Conservation (phyloP, 2,888 invertebrate species). For the Rhamphomyia laevipes region DNA sequence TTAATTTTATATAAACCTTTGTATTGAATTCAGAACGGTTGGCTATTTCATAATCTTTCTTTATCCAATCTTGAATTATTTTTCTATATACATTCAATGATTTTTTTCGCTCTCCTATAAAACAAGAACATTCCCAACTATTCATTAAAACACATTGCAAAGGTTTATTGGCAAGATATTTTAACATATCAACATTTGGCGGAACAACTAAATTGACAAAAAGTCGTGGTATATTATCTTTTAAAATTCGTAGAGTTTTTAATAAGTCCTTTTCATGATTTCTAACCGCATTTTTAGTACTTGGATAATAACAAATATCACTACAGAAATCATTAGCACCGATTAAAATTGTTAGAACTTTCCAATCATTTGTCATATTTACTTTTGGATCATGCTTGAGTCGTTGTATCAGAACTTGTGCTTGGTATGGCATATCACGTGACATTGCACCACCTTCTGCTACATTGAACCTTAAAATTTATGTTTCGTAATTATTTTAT, state of each 20-base stretch:
- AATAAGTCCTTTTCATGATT: slow-evolving; percentile 41
- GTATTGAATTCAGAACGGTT: slow-evolving; percentile 33
- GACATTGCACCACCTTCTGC: slow-evolving; percentile 49
- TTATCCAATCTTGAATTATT: slow-evolving; percentile 43
- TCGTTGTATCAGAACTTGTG: slow-evolving; percentile 41
- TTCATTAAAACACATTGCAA: slow-evolving; percentile 36
- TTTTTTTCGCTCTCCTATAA: slow-evolving; percentile 34
- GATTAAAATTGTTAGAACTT: slow-evolving; percentile 47
- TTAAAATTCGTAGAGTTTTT: slow-evolving; percentile 35
- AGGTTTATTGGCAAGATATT: too few relatives aligned
- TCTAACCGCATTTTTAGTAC: slow-evolving; percentile 35
- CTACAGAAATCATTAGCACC: slow-evolving; percentile 51
- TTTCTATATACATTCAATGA: slow-evolving; percentile 20
- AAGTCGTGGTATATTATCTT: slow-evolving; percentile 47
- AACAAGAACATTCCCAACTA: slow-evolving; percentile 45
- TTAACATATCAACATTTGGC: slow-evolving; percentile 39
- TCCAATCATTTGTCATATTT: slow-evolving; percentile 47
- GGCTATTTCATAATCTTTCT: slow-evolving; percentile 41
- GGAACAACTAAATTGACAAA: slow-evolving; percentile 44
- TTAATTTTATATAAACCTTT: slow-evolving; percentile 18
- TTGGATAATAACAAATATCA: slow-evolving; percentile 41
- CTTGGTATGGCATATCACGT: slow-evolving; percentile 45
- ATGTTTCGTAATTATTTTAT: too few relatives aligned
- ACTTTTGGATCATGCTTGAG: slow-evolving; percentile 43
- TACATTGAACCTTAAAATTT: slow-evolving; percentile 46